A percentile compares a stretch with the other conserved stretches of the same genome.
These are phyloP conservation scores for Platycheirus albimanus DNA, from an alignment of 2,888 invertebrate genomes.

Conservation along the genomic window DNA sequence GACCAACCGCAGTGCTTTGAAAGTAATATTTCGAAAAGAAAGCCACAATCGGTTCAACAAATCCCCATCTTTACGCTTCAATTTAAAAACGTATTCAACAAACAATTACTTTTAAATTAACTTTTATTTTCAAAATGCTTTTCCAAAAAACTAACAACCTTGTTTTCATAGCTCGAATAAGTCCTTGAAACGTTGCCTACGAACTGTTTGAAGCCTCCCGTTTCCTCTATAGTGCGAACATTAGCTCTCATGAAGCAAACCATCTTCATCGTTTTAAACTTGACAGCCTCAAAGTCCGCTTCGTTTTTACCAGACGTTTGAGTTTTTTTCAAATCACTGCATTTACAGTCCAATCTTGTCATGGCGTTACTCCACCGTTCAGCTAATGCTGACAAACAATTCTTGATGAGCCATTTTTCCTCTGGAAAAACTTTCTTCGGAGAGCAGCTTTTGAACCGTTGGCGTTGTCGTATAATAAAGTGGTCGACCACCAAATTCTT, in stretches of 20 bases:
- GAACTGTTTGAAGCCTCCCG: background rate
- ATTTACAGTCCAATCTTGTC: conserved; percentile 10
- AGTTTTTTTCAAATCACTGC: background rate
- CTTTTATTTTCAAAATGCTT: conserved; percentile 14
- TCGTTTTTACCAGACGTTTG: background rate
- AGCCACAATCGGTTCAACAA: too few species aligned
- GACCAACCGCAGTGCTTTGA: too few species aligned
- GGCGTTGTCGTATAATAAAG: background rate
- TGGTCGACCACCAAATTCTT: background rate
- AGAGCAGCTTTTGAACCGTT: background rate
- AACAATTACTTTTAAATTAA: conserved; percentile 35
- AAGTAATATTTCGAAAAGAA: too few species aligned
- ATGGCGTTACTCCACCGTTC: background rate
- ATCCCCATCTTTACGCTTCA: too few species aligned
- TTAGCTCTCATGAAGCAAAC: conserved; percentile 22
- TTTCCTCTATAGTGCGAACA: conserved; percentile 9
- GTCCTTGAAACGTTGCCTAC: background rate
- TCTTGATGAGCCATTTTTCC: conserved; percentile 41
- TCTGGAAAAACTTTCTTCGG: conserved; percentile 28
- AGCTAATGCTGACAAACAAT: background rate
- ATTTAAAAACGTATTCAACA: too few species aligned
- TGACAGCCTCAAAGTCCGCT: background rate
- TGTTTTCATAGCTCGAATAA: conserved; percentile 4
- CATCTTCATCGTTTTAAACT: background rate
- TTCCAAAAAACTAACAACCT: conserved; percentile 17